Evolutionary conservation across 2,888 invertebrate species (phyloP), one percentile per base, ranked within the genome.

Genomic region (Drosophila mettleri): DNA sequence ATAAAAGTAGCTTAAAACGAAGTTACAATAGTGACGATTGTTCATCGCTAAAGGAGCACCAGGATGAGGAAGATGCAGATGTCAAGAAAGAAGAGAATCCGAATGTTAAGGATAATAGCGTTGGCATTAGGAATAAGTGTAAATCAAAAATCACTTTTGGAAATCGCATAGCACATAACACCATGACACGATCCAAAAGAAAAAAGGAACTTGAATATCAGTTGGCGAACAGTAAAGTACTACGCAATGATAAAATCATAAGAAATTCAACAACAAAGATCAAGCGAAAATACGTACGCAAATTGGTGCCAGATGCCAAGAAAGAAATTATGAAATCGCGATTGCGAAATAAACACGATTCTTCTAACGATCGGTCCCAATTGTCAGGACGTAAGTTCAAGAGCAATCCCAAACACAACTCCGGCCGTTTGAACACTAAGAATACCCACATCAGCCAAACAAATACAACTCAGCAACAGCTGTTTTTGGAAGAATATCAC

Each of bases 401-500:
- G 9, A 43, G 16, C 14, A 73, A 70, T 29, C 10, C 48, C 10
- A 73, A 69, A 24, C 10, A 43, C 9, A 49, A 53, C 6, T 16
- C 63, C n/a, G 12, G 14, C 2, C 16, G 7, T 29, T 12, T 4
- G 95, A 95, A 95, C 95, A 41, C 95, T 6, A 53, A 31, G n/a
- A 73, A n/a, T 9, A 34, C 10, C 9, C 46, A 9, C 38, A 54
- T 29, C 31, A 38, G 20, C 16, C 49, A 66, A 36, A 10, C 53
- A 7, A 75, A 65, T 31, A 53, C 82, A 8, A 81, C 89, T 2
- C 84, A 81, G 4, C 86, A 88, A 43, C 74, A 82, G 34, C 59
- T 91, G 9, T 78, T 81, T 60, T 64, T 96, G 89, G 97, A 97
- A 87, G 94, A 97, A 18, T 96, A 96, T 86, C 95, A 94, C 80